These are phyloP conservation scores for Notolabrus celidotus DNA, from an alignment of 2,797 vertebrate genomes.

Conservation along the genomic window DNA sequence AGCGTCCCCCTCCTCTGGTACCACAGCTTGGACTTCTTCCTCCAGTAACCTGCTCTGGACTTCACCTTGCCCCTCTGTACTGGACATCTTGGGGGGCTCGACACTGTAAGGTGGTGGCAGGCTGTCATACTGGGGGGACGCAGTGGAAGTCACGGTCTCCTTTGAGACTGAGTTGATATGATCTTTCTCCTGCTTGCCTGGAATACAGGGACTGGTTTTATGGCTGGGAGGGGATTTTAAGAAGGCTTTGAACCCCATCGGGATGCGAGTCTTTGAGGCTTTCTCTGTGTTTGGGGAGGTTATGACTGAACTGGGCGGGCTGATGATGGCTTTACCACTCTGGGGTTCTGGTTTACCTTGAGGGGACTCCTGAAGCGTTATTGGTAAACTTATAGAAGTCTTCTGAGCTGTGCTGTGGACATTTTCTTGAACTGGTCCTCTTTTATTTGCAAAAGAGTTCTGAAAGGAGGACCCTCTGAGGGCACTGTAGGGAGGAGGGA, in stretches of 20 bases:
- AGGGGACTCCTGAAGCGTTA: constrained; percentile 72
- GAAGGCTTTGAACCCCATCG: constrained; percentile 90
- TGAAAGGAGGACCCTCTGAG: constrained; percentile 80
- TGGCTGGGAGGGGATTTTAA: constrained; percentile 89
- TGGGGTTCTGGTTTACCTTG: constrained; percentile 74
- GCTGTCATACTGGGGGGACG: constrained; percentile 73
- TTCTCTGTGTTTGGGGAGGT: constrained; percentile 81
- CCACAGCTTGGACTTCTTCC: constrained; percentile 46
- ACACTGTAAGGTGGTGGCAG: constrained; percentile 35
- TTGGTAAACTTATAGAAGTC: constrained; percentile 69
- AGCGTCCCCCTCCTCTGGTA: constrained; percentile 57
- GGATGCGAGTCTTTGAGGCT: constrained; percentile 87
- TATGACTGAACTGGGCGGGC: constrained; percentile 66
- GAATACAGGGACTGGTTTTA: constrained; percentile 85
- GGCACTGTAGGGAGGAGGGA: constrained; percentile 79
- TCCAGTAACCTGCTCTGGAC: constrained; percentile 60
- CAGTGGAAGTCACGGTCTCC: constrained; percentile 79
- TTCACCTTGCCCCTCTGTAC: constrained; percentile 67
- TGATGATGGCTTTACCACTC: constrained; percentile 70
- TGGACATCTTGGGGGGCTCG: constrained; percentile 63
- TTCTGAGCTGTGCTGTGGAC: constrained; percentile 77
- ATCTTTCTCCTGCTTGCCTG: constrained; percentile 93
- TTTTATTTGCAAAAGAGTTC: constrained; percentile 76
- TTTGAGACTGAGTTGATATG: constrained; percentile 91
- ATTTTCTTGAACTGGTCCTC: constrained; percentile 72